These are phyloP conservation scores for Seira ritae DNA, from an alignment of 2,888 invertebrate genomes.

Conservation along the genomic window DNA sequence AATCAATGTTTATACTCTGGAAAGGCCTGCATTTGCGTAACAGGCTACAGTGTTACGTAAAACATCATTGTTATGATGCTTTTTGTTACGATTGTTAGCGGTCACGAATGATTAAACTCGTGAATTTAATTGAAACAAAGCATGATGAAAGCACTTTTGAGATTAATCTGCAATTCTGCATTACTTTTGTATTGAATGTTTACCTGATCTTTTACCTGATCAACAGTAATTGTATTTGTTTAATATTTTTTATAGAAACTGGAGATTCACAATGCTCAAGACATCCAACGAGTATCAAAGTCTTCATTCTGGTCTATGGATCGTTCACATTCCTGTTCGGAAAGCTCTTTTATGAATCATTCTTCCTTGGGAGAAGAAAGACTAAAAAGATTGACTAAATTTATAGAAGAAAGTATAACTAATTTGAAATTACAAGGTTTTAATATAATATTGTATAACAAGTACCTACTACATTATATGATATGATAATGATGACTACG, in stretches of 20 bases:
- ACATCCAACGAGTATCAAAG: conserved; percentile 64
- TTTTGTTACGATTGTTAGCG: too few species aligned
- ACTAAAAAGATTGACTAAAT: conserved; percentile 57
- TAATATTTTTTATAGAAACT: conserved; percentile 54
- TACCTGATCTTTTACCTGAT: too few species aligned
- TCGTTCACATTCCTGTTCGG: conserved; percentile 68
- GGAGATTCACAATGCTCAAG: conserved; percentile 60
- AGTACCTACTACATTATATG: neutral
- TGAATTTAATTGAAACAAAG: too few species aligned
- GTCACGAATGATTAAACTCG: too few species aligned
- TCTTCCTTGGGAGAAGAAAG: conserved; percentile 62
- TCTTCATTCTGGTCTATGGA: conserved; percentile 62
- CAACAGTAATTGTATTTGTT: neutral
- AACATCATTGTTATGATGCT: too few species aligned
- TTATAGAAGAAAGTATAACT: neutral
- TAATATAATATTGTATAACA: conserved; percentile 45
- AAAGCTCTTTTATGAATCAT: conserved; percentile 62
- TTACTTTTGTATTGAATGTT: too few species aligned
- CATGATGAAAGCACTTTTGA: too few species aligned
- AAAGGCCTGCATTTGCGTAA: too few species aligned
- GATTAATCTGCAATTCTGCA: too few species aligned
- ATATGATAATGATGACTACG: conserved; percentile 28
- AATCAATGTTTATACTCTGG: too few species aligned
- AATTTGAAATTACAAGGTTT: conserved; percentile 40
- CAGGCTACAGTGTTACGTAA: too few species aligned